Base-by-base conservation (phyloP, 2,888 invertebrate species). In the Scaptomyza polygonia region DNA sequence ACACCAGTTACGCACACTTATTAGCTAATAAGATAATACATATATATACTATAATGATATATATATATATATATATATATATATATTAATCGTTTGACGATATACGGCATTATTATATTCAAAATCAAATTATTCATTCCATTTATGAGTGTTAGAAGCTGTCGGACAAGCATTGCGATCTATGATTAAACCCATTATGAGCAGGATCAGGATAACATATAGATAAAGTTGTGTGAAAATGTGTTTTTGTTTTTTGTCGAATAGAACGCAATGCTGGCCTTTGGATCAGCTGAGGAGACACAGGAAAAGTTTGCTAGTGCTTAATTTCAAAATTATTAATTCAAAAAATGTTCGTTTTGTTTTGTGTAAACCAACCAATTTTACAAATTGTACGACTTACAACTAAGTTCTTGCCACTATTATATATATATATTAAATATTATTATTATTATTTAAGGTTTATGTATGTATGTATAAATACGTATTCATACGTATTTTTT, bases 1-100 rank as follows among this genome's bases (percentile, higher is more conserved):
- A 90, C 91, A 90, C 91, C 90, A 90, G 80, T 80, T 87, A 89
- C 85, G 88, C 82, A 89, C 88, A 90, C 79, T 81, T 77, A 87
- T 62, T 12, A 69, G 39, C 56, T 69, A 65, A 67, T 55, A 68
- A 18, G 30, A 14, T 47, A 47, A 12, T 47, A 47, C 30, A 47
- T 47, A 30, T 47, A 44, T 25, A 44, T 25, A 9, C n/a, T 43
- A 25, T 40, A 27, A 25, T 25, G 25, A 43, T 57, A 55, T 68
- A 67, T 54, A 57, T 25, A 44, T 25, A 9, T 43, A 25, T 40
- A 27, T 44, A 44, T 43, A 43, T 57, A 55, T 68, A 67, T 54
- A 57, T 45, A 61, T 21, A 57, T 65, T 47, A 44, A 65, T 25
- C 54, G 59, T 48, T 74, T 59, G 57, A 67, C 56, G 55, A 54